These are phyloP conservation scores for Allolobophora icterica DNA, from an alignment of 2,888 invertebrate genomes.

Conservation along the genomic window DNA sequence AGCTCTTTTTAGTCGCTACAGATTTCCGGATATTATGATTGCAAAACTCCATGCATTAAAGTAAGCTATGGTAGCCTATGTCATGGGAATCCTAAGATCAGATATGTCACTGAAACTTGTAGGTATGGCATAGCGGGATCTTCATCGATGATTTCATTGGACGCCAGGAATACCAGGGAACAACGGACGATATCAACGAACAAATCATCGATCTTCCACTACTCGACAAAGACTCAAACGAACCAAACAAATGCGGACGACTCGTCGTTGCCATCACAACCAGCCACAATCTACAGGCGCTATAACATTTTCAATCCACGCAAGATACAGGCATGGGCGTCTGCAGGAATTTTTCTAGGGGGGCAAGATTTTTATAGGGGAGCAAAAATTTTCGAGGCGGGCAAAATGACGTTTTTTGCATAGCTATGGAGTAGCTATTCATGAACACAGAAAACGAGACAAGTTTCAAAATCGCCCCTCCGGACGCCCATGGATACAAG, in stretches of 20 bases:
- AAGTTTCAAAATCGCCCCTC: too few species aligned
- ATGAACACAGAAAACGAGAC: too few species aligned
- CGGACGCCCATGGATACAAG: too few species aligned
- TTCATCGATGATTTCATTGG: constrained; percentile 57
- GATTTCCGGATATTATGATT: too few species aligned
- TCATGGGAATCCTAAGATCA: background rate
- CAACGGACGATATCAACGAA: constrained; percentile 39
- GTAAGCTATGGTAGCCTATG: too few species aligned
- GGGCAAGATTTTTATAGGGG: too few species aligned
- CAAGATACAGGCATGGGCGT: background rate
- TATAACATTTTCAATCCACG: constrained; percentile 4
- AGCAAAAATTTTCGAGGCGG: too few species aligned
- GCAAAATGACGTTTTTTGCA: too few species aligned
- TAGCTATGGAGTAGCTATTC: too few species aligned
- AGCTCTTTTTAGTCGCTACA: too few species aligned
- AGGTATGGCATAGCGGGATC: constrained; percentile 61
- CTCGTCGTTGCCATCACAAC: constrained; percentile 41
- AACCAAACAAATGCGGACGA: constrained; percentile 35
- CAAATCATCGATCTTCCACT: constrained; percentile 43
- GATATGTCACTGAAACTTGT: background rate
- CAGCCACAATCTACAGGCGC: constrained; percentile 41
- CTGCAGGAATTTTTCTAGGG: too few species aligned
- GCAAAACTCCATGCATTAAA: too few species aligned
- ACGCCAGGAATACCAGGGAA: constrained; percentile 51
- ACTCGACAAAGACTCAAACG: constrained; percentile 40